These are phyloP conservation scores for Oeneis ivallda DNA, from an alignment of 2,888 invertebrate genomes.

Conservation along the genomic window DNA sequence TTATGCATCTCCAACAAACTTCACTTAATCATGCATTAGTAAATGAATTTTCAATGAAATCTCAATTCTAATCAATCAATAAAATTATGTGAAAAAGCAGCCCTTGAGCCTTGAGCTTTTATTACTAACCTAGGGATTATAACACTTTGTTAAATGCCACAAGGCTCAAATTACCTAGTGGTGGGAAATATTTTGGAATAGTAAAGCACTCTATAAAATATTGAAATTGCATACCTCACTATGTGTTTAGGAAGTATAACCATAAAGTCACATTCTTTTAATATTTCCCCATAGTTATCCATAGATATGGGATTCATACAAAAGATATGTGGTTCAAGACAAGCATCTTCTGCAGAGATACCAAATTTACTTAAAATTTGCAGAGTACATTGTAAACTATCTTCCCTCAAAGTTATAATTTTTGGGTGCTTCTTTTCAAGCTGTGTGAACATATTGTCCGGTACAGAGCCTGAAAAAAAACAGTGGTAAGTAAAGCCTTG, in stretches of 20 bases:
- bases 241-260: slow-evolving; percentile 65
- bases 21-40: too few species aligned
- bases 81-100: too few species aligned
- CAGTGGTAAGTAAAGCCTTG: too few species aligned
- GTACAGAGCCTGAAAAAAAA: slow-evolving; percentile 54
- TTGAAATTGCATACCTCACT: slow-evolving; percentile 53
- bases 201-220: neutral
- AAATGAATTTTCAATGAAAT: too few species aligned
- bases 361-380: slow-evolving; percentile 66
- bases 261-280: slow-evolving; percentile 83
- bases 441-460: slow-evolving; percentile 45
- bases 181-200: neutral
- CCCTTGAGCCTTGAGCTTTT: too few species aligned
- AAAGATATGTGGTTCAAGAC: slow-evolving; percentile 80
- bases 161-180: too few species aligned
- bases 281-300: slow-evolving; percentile 82
- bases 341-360: slow-evolving; percentile 76
- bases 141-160: too few species aligned
- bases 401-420: slow-evolving; percentile 55
- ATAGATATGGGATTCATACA: slow-evolving; percentile 79
- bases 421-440: slow-evolving; percentile 64
- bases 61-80: too few species aligned
- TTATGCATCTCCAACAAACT: too few species aligned
- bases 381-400: slow-evolving; percentile 59
- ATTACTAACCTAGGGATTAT: too few species aligned